A percentile compares a stretch with the other conserved stretches of the same genome.
phyloP scores from a whole-genome alignment of 2,797 vertebrate species.

The Macroramphosus scolopax region DNA sequence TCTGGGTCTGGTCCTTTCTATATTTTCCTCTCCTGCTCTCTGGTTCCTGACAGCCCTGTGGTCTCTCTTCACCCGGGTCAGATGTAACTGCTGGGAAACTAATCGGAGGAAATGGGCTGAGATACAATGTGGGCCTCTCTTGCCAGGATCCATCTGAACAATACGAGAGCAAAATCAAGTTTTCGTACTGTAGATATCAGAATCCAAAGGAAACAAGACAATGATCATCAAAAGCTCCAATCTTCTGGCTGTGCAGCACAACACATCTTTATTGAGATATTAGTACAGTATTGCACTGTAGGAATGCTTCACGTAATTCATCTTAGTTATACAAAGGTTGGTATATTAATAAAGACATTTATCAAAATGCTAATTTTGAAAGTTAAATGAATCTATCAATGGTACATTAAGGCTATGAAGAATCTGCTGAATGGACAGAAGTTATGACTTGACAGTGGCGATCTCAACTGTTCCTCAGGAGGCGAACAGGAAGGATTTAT shows the following conservation, averaged over 20 bases:
- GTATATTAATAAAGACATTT: constrained; percentile 61
- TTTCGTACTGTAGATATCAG: constrained; percentile 6
- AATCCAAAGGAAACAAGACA: neutral
- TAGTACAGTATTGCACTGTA: constrained; percentile 34
- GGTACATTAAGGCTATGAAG: constrained; percentile 50
- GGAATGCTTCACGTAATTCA: constrained; percentile 64
- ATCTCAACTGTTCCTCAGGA: constrained; percentile 32
- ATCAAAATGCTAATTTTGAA: constrained; percentile 55
- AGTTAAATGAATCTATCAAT: constrained; percentile 47
- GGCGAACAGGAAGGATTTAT: constrained; percentile 50
- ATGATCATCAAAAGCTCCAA: constrained; percentile 3
- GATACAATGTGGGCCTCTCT: constrained; percentile 16
- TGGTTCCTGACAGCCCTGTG: constrained; percentile 30
- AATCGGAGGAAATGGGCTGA: constrained; percentile 46
- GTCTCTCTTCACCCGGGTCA: constrained; percentile 18
- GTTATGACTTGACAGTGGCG: constrained; percentile 36
- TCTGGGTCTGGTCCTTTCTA: constrained; percentile 53
- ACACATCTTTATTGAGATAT: constrained; percentile 51
- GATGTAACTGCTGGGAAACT: constrained; percentile 33
- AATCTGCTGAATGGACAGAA: constrained; percentile 46
- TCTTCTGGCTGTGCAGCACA: constrained; percentile 28
- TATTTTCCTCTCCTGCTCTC: constrained; percentile 52
- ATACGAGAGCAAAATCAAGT: neutral
- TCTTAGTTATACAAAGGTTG: constrained; percentile 53
- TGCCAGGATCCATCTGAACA: constrained; percentile 7